A percentile compares a stretch with the other conserved stretches of the same genome.
Conservation (phyloP, 2,797 vertebrate genomes). For the Galago senegalensis region DNA sequence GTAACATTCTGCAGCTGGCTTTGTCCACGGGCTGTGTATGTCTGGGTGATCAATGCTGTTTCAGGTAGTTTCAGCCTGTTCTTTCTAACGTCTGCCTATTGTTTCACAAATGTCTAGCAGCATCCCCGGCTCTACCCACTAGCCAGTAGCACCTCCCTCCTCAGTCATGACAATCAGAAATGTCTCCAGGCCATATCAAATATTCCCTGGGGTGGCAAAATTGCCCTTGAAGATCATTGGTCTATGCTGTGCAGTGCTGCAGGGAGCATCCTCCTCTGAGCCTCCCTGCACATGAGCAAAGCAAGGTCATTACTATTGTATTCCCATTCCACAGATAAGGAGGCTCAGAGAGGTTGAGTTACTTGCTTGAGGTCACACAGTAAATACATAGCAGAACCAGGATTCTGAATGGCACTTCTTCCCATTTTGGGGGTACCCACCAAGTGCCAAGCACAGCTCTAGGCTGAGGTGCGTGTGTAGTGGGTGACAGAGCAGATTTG, state of each 20-base stretch:
- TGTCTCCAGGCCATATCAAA: not conserved
- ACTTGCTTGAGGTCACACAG: slow-evolving; percentile 26
- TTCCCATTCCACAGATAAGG: not conserved
- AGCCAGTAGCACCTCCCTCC: not conserved
- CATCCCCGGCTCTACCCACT: not conserved
- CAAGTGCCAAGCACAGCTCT: not conserved
- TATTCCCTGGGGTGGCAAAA: not conserved
- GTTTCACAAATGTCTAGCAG: not conserved
- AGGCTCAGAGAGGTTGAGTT: not conserved
- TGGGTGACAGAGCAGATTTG: not conserved
- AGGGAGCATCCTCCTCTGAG: not conserved
- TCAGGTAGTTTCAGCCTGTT: not conserved
- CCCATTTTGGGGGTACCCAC: not conserved
- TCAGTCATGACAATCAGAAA: not conserved
- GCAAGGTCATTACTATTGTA: no score
- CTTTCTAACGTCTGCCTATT: not conserved
- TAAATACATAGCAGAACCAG: not conserved
- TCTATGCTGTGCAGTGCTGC: not conserved
- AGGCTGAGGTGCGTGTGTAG: not conserved
- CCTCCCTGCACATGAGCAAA: not conserved
- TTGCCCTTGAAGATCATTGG: not conserved
- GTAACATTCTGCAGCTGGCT: not conserved
- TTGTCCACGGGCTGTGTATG: not conserved
- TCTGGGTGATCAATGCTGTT: not conserved
- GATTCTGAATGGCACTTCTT: not conserved